phyloP scores from a whole-genome alignment of 2,888 invertebrate species.

The Gymnosoma rotundatum region DNA sequence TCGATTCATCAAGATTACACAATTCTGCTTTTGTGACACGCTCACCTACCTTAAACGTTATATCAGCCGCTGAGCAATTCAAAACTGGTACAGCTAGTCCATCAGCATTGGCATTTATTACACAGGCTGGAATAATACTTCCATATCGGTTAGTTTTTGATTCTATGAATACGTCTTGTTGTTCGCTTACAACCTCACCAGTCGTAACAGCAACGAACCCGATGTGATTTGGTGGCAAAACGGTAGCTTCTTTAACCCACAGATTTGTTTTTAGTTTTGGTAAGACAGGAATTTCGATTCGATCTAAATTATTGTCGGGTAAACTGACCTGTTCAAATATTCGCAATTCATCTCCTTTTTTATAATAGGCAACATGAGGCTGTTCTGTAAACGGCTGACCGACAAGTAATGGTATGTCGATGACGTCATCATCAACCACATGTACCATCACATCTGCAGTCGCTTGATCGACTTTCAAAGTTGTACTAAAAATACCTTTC shows the following conservation, averaged over 20 bases:
- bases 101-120: constrained; percentile 23
- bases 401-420: constrained; percentile 30
- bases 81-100: constrained; percentile 16
- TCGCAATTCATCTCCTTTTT: constrained; percentile 19
- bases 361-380: constrained; percentile 14
- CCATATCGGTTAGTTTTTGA: neutral
- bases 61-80: neutral
- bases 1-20: constrained; percentile 17
- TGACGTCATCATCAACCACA: neutral
- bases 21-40: constrained; percentile 17
- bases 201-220: constrained; percentile 31
- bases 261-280: constrained; percentile 2
- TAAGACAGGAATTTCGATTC: constrained; percentile 7
- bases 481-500: neutral
- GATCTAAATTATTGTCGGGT: constrained; percentile 19
- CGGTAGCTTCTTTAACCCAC: constrained; percentile 24
- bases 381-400: constrained; percentile 33
- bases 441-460: neutral
- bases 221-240: constrained; percentile 36
- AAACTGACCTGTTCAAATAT: constrained; percentile 11
- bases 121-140: constrained; percentile 18
- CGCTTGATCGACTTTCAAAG: constrained; percentile 1
- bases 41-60: constrained; percentile 20
- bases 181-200: neutral
- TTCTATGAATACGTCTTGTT: neutral